These are phyloP conservation scores for Carassius carassius DNA, from an alignment of 2,113 vertebrate genomes.

Conservation along the genomic window DNA sequence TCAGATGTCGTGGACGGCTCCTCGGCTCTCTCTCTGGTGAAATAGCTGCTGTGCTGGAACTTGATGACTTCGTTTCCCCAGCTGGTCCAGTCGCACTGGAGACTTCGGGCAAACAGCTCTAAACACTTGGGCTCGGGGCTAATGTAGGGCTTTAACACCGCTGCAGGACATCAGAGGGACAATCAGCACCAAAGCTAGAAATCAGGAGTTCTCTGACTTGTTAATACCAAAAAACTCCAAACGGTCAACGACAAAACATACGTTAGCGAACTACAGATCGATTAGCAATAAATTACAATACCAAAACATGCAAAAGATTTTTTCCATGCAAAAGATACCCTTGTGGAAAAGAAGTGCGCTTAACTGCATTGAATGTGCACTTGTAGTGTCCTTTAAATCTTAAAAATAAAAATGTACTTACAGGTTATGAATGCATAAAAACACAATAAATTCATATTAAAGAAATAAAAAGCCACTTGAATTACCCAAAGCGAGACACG, in stretches of 20 bases:
- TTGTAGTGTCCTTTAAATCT: too few relatives aligned
- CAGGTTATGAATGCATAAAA: too few relatives aligned
- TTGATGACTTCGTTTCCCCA: slow-evolving; percentile 98
- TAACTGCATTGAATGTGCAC: too few relatives aligned
- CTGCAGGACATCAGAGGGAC: slow-evolving; percentile 63
- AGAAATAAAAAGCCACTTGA: too few relatives aligned
- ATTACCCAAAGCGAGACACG: not conserved
- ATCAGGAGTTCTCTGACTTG: not conserved
- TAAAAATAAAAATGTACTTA: too few relatives aligned
- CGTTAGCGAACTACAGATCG: too few relatives aligned
- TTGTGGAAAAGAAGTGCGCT: too few relatives aligned
- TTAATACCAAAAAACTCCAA: not conserved
- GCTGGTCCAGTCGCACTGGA: slow-evolving; percentile 94
- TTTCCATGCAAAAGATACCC: too few relatives aligned
- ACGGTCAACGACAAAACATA: not conserved
- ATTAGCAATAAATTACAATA: too few relatives aligned
- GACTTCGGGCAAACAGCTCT: slow-evolving; percentile 92
- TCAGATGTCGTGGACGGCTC: not conserved
- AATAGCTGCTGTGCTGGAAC: slow-evolving; percentile 89
- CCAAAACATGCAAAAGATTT: too few relatives aligned
- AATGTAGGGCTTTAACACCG: slow-evolving; percentile 83
- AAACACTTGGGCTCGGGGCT: slow-evolving; percentile 76
- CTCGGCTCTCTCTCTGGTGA: slow-evolving; percentile 56
- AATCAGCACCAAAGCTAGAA: not conserved
- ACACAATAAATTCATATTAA: too few relatives aligned